Base-by-base conservation (phyloP, 2,888 invertebrate genomes). In the Deroplatys truncata region DNA sequence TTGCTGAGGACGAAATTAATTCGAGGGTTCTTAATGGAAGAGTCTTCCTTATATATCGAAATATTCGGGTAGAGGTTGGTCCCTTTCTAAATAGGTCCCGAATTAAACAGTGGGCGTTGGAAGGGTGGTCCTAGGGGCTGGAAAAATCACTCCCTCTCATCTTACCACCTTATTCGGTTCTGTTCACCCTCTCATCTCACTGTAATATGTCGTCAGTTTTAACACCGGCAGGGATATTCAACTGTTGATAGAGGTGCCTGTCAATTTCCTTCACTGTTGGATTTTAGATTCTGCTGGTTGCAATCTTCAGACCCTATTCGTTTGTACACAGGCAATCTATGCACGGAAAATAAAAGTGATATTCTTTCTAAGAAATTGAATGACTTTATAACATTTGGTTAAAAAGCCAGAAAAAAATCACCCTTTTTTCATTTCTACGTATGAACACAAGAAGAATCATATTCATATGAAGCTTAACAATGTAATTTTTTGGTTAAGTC, bases 121-220 rank as follows among this genome's bases (percentile, higher is more conserved):
- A 28, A 84, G 88, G 88, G 88, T 84, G 88, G 88, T 31, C 25
- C 85, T 29, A 85, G 83, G 88, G 90, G 88, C 83, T 88, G 85
- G 35, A 85, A 90, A 90, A 72, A 82, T 88, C 88, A 85, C 88
- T 88, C 88, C 88, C 86, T 90, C 85, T 90, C 56, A 82, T 83
- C 29, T 88, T 88, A 82, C 85, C 29, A 84, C 43, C 43, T 85
- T 86, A 82, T 31, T 29, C 56, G 56, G 56, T 72, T 72, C 56
- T 72, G 56, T 20, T 72, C 56, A 72, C 56, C 56, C 56, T 72
- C 56, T 25, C 25, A 72, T 72, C 56, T 72, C 56, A 9, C 56
- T 72, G 56, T 72, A 72, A 72, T 72, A 72, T 72, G 56, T 72
- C 56, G 56, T 72, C 56, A 15, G 56, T 72, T 20, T 72, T 72